Evolutionary conservation across 2,113 vertebrate species (phyloP).

Genomic region (Psettodes erumei): DNA sequence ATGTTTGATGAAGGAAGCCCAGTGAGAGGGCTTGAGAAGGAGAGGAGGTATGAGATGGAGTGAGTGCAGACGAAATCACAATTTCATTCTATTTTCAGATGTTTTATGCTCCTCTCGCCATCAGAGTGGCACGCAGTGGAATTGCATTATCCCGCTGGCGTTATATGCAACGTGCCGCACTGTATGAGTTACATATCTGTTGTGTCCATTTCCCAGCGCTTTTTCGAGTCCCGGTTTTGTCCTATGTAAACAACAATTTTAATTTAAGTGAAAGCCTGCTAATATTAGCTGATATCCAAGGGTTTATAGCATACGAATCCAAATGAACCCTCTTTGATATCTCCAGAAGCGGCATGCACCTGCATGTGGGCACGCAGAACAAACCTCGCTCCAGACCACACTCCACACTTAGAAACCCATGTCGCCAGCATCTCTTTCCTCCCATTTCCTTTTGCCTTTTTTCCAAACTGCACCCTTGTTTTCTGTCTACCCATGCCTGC

Average conservation of each 20-base stretch:
- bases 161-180: constrained; percentile 14
- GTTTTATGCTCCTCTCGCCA: constrained; percentile 23
- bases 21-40: background rate
- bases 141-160: constrained; percentile 11
- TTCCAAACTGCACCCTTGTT: constrained; percentile 65
- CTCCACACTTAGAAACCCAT: constrained; percentile 35
- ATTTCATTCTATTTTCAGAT: constrained; percentile 51
- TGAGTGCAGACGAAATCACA: constrained; percentile 3
- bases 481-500: constrained; percentile 56
- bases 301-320: constrained; percentile 43
- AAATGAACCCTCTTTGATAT: constrained; percentile 30
- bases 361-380: constrained; percentile 10
- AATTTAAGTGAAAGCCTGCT: background rate
- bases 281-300: constrained; percentile 36
- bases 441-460: constrained; percentile 21
- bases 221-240: background rate
- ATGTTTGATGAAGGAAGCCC: constrained; percentile 5
- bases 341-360: constrained; percentile 8
- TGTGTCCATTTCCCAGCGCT: background rate
- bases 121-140: constrained; percentile 19
- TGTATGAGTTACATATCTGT: background rate
- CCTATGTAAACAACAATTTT: background rate
- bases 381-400: constrained; percentile 24
- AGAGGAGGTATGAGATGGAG: background rate
- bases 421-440: constrained; percentile 28